Evolutionary conservation across 2,797 vertebrate genomes (phyloP).

Genomic region (Propithecus perrieri): DNA sequence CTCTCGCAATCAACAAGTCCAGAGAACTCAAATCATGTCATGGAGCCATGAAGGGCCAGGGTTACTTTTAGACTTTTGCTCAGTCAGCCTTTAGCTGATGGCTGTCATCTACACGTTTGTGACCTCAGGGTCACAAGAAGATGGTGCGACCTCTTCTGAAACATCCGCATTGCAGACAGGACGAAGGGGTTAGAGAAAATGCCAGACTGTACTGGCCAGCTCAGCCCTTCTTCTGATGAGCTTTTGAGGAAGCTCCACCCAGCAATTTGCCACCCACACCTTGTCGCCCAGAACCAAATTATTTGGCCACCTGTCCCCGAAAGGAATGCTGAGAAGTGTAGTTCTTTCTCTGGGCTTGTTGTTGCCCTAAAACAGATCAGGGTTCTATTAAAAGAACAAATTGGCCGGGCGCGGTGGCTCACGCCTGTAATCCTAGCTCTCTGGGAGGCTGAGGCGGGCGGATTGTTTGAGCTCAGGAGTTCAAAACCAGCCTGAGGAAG

Average conservation of each 20-base stretch:
- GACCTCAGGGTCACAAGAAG: not conserved
- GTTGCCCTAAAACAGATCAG: not conserved
- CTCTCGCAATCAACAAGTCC: not conserved
- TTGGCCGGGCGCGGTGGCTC: too few species aligned
- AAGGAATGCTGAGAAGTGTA: not conserved
- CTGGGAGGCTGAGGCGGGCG: too few species aligned
- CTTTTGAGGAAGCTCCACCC: not conserved
- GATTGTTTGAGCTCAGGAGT: too few species aligned
- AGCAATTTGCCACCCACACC: not conserved
- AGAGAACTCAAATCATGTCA: not conserved
- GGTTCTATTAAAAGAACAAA: not conserved
- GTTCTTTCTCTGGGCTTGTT: not conserved
- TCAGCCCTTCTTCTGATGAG: not conserved
- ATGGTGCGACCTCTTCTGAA: not conserved
- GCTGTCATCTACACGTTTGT: not conserved
- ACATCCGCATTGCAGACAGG: not conserved
- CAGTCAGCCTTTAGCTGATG: not conserved
- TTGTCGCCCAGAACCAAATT: not conserved
- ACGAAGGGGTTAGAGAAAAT: not conserved
- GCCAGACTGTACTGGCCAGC: not conserved
- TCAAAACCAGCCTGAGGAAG: too few species aligned
- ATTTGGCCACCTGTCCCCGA: not conserved
- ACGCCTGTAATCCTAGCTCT: too few species aligned
- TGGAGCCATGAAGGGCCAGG: not conserved
- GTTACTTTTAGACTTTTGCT: not conserved